Conservation (phyloP, 2,113 vertebrate genomes). For the Nesogale talazaci region DNA sequence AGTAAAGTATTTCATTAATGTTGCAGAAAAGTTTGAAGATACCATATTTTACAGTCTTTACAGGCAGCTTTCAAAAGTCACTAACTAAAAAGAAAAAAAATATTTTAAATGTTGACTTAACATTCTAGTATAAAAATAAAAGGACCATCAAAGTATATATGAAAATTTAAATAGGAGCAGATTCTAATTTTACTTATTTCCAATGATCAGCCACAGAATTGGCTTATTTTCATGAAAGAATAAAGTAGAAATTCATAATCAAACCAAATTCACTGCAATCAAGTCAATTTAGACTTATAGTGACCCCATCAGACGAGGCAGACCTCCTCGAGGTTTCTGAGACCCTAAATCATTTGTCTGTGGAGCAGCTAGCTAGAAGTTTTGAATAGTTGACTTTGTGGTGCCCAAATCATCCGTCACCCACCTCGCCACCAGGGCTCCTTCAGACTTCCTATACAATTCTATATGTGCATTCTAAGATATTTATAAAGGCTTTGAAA, state of each 20-base stretch:
- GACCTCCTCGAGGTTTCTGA: too few species aligned
- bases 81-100: not conserved
- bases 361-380: too few species aligned
- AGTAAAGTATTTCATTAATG: not conserved
- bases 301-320: too few species aligned
- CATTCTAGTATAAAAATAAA: conserved; percentile 2
- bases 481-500: not conserved
- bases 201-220: not conserved
- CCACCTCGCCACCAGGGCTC: too few species aligned
- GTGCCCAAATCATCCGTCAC: too few species aligned
- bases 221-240: conserved; percentile 26
- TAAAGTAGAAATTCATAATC: not conserved
- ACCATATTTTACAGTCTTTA: not conserved
- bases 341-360: too few species aligned
- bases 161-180: not conserved
- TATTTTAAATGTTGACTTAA: conserved; percentile 27
- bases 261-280: too few species aligned
- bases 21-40: not conserved
- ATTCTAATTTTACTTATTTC: not conserved
- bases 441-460: not conserved
- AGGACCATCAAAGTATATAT: not conserved
- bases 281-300: too few species aligned
- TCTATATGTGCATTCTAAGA: not conserved
- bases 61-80: conserved; percentile 5
- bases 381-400: too few species aligned